Evolutionary conservation across 92 coral and sea anemone genomes (phyloP).

Genomic region (Parazoanthus atlanticus): DNA sequence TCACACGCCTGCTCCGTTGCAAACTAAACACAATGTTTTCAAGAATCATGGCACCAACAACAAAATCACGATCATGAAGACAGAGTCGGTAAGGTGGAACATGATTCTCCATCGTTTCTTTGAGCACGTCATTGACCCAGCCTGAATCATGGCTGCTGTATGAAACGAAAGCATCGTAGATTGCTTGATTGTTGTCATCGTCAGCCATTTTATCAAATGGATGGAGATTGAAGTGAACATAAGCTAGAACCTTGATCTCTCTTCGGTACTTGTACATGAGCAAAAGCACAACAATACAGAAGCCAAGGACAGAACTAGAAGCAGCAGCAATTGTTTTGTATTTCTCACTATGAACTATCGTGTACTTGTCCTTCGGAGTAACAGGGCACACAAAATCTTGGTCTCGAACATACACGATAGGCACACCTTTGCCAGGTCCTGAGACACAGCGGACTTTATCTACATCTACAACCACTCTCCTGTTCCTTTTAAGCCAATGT

Average conservation of each 20-base stretch:
- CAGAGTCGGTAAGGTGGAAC: conserved; percentile 80
- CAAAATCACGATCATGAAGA: conserved; percentile 80
- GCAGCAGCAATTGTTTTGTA: neutral
- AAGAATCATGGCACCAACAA: conserved; percentile 70
- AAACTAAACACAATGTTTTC: conserved; percentile 77
- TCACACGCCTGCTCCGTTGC: conserved; percentile 71
- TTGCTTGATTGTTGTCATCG: conserved; percentile 47
- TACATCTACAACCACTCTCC: conserved; percentile 48
- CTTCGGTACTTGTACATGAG: conserved; percentile 62
- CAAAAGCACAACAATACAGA: conserved; percentile 6
- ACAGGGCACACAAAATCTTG: conserved; percentile 62
- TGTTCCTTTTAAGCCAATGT: conserved; percentile 57
- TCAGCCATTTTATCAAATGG: conserved; percentile 83
- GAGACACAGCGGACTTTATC: conserved; percentile 66
- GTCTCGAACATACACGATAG: conserved; percentile 55
- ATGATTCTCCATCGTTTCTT: conserved; percentile 57
- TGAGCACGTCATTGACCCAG: conserved; percentile 70
- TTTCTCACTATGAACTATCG: too few relatives aligned
- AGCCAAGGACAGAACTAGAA: neutral
- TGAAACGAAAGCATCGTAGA: conserved; percentile 83
- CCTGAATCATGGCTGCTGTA: conserved; percentile 67
- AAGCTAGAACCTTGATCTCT: conserved; percentile 71
- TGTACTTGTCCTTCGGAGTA: neutral
- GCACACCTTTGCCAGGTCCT: conserved; percentile 57
- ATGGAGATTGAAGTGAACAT: conserved; percentile 79